Evolutionary conservation across 2,888 invertebrate species (phyloP), one percentile per base, ranked within the genome.

Genomic region (Megamerina dolium): DNA sequence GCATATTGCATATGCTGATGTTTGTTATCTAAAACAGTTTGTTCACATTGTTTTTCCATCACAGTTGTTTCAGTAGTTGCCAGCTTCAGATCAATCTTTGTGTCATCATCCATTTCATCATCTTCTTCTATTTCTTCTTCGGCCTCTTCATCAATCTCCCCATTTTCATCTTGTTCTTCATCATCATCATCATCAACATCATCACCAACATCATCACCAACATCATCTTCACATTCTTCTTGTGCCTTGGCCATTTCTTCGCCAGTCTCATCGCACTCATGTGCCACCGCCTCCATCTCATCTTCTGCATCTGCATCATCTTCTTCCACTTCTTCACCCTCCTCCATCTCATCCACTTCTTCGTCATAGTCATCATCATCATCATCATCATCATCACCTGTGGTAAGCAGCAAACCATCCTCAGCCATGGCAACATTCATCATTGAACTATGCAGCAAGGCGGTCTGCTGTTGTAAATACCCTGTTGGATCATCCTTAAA

Each of bases 401-500:
- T 45, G n/a, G n/a, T n/a, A n/a, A n/a, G n/a, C n/a, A n/a, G n/a
- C 31, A 29, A 21, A 30, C 16, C 37, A n/a, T 41, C 42, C 26
- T 37, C 36, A 26, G 3, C 49, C 43, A 37, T 55, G 45, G 26
- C 55, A 29, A 69, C 70, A 20, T 73, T 70, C 45, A 82, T 82
- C 70, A 87, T 88, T 9, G 85, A 89, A 61, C 82, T 88, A 61
- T 90, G 89, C 38, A 92, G 70, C 53, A 92, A 70, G 21, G 87
- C 87, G 0, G 92, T 91, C 68, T 93, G 92, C 58, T 92, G 91
- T 5, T 90, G 90, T 54, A 93, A 74, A 71, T 90, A 93, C 3
- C 90, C 92, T 59, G 84, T 87, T 0, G 92, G 91, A 70, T 93
- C 91, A 54, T 93, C 92, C 77, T 92, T 82, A 64, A 91, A 92